Base-by-base conservation (phyloP, 2,888 invertebrate species). In the Gymnosoma rotundatum region DNA sequence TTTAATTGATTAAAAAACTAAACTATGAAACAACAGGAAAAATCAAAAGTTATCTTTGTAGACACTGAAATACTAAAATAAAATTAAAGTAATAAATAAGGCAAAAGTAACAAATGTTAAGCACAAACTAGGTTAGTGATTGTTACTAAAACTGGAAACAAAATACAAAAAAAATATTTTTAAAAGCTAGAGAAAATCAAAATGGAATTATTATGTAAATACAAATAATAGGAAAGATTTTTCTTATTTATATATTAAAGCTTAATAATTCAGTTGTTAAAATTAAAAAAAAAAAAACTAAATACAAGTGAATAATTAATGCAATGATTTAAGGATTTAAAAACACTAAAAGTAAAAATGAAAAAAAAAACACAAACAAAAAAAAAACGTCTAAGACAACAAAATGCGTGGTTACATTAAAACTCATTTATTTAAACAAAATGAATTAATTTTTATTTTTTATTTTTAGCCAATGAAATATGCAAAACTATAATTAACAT, bases 91-190 rank as follows among this genome's bases (percentile, higher is more conserved):
- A 14, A 56, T 21, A 63, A 21, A 48, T 48, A n/a, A 54, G 54
- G 20, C 25, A 48, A 52, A 45, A 63, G 45, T 61, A 75, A 61
- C 18, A 79, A 72, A 75, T 75, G 72, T 83, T 83, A 81, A 84
- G 81, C 84, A 84, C 85, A 82, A 85, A 76, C 63, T 85, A 85
- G 82, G 82, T 85, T 85, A 85, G 85, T 85, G 85, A 85, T 83
- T 85, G 82, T 85, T 83, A 85, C 63, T 48, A 74, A 67, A 83
- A 79, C 18, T 60, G 70, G 78, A 64, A 75, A 52, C 50, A 58
- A 80, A 32, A 81, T 42, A 64, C 58, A 38, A 32, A 32, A 25
- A 50, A 76, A 61, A 58, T 58, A 67, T 48, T 54, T 61, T 20
- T 20, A 52, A 32, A 7, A 38, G 48, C 25, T 25, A 50, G 16